A percentile compares a stretch with the other conserved stretches of the same genome.
These are phyloP conservation scores for Dysmachus trigonus DNA, from an alignment of 2,888 invertebrate genomes.

Conservation along the genomic window DNA sequence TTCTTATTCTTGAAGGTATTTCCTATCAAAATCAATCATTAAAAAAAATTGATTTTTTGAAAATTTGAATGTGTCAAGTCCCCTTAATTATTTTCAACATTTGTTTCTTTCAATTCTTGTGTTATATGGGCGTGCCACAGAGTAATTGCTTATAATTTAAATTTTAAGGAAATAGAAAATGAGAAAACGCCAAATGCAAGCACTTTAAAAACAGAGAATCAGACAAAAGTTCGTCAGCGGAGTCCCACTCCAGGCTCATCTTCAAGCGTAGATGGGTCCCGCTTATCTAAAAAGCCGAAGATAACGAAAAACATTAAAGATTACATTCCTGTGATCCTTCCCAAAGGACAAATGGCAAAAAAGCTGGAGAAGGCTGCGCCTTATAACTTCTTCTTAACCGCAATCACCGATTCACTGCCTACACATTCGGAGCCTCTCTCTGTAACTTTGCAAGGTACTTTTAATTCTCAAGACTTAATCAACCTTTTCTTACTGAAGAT, in stretches of 20 bases:
- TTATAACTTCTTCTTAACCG: conserved; percentile 79
- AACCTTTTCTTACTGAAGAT: not conserved
- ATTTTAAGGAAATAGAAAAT: not conserved
- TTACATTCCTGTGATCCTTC: conserved; percentile 68
- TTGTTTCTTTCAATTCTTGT: too few species aligned
- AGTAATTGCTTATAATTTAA: not conserved
- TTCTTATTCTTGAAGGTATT: too few species aligned
- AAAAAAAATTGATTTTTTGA: too few species aligned
- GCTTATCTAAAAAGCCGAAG: conserved; percentile 60
- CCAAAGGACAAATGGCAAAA: conserved; percentile 71
- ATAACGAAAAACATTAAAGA: conserved; percentile 59
- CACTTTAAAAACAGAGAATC: not conserved
- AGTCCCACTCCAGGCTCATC: conserved; percentile 43
- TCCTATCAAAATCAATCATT: too few species aligned
- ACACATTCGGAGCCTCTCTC: conserved; percentile 74
- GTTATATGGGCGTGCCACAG: too few species aligned
- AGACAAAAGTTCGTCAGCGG: not conserved
- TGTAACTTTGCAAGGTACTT: conserved; percentile 73
- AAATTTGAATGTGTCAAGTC: too few species aligned
- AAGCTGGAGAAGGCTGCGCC: conserved; percentile 76
- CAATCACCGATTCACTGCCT: conserved; percentile 71
- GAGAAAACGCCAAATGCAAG: not conserved
- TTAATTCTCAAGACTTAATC: not conserved
- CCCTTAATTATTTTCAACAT: too few species aligned
- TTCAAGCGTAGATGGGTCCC: conserved; percentile 52